Percentiles rank a stretch among this genome's conserved stretches.
Conservation (phyloP, 1,140 invertebrate genomes). For the Dreissena polymorpha region DNA sequence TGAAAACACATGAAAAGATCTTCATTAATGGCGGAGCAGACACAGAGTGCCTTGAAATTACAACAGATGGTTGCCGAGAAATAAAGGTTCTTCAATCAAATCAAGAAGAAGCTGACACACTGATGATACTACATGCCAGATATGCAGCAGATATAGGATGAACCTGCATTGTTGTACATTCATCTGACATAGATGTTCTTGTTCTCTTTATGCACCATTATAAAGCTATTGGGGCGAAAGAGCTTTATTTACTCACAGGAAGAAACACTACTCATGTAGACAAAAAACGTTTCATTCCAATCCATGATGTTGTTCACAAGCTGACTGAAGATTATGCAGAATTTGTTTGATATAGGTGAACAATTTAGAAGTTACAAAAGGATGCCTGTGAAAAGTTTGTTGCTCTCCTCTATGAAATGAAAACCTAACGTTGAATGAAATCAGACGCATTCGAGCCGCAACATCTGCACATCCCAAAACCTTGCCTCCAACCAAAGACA, state of each 20-base stretch:
- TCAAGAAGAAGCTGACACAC: constrained; percentile 8
- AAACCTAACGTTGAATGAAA: not conserved
- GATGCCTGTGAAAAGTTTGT: constrained; percentile 18
- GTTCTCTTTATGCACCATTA: constrained; percentile 13
- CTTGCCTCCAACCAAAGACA: not conserved
- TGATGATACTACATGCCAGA: constrained; percentile 22
- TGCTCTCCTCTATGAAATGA: not conserved
- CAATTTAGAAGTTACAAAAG: not conserved
- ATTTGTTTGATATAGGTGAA: not conserved
- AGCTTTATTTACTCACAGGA: constrained; percentile 11
- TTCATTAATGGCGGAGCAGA: not conserved
- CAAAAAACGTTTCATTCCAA: constrained; percentile 22
- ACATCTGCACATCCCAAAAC: not conserved
- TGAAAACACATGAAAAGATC: not conserved
- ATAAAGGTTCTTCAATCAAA: constrained; percentile 50
- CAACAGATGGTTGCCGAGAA: constrained; percentile 19
- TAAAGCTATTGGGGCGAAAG: not conserved
- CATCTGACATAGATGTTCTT: constrained; percentile 18
- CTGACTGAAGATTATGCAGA: not conserved
- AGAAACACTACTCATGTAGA: constrained; percentile 2
- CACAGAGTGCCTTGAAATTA: not conserved
- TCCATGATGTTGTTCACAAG: constrained; percentile 1
- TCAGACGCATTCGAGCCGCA: constrained; percentile 1
- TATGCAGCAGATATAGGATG: constrained; percentile 1
- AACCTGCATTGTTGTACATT: not conserved